Percentiles rank a stretch among this genome's conserved stretches.
phyloP scores from a whole-genome alignment of 2,888 invertebrate species.

The Hemithea aestivaria region DNA sequence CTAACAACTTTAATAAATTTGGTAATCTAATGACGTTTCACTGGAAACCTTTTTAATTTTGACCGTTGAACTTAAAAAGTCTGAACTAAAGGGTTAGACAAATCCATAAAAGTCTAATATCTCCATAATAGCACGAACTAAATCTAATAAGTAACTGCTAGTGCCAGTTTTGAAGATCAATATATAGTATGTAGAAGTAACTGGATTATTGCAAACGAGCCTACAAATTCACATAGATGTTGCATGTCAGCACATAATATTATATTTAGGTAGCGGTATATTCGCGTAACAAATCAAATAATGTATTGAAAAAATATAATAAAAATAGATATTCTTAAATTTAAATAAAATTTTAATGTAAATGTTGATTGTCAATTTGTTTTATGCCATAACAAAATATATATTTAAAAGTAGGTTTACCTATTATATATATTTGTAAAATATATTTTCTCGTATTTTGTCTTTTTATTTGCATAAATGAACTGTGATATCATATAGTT shows the following conservation, averaged over 20 bases:
- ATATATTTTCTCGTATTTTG: constrained; percentile 35
- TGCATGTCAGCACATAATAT: constrained; percentile 21
- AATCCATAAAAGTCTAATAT: too few relatives aligned
- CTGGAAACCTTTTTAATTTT: too few relatives aligned
- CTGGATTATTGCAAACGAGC: constrained; percentile 5
- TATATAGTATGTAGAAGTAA: too few relatives aligned
- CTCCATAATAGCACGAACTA: too few relatives aligned
- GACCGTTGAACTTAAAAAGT: too few relatives aligned
- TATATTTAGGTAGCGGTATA: constrained; percentile 10
- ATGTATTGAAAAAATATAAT: constrained; percentile 9
- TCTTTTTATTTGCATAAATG: constrained; percentile 74
- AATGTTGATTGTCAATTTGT: constrained; percentile 32
- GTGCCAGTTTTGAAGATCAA: too few relatives aligned
- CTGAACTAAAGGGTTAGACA: too few relatives aligned
- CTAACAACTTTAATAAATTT: too few relatives aligned
- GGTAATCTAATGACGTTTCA: too few relatives aligned
- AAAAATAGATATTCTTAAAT: neutral
- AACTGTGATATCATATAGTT: constrained; percentile 77
- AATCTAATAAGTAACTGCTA: too few relatives aligned
- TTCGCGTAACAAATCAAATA: constrained; percentile 18
- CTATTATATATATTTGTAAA: constrained; percentile 26
- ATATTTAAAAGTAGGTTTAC: too few relatives aligned
- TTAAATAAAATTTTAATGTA: constrained; percentile 6
- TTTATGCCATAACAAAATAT: constrained; percentile 52
- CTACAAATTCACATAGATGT: constrained; percentile 20